Evolutionary conservation across 1,140 invertebrate genomes (phyloP).

Genomic region (Drosophila miranda): DNA sequence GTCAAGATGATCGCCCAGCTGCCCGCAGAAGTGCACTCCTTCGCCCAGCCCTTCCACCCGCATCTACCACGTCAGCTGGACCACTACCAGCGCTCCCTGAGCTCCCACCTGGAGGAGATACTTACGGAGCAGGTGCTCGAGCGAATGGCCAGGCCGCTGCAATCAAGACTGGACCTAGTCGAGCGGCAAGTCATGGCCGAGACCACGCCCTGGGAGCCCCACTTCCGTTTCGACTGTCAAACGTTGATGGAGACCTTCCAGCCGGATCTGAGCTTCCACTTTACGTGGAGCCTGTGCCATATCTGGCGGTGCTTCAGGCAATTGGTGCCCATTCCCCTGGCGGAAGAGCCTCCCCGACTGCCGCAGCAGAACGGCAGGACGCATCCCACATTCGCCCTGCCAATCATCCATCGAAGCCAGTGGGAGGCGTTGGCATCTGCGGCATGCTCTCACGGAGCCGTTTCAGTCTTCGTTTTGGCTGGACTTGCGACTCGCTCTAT

Average conservation of each 20-base stretch:
- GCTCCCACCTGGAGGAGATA: slow-evolving; percentile 94
- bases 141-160: slow-evolving; percentile 91
- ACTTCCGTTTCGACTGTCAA: slow-evolving; percentile 94
- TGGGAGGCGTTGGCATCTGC: slow-evolving; percentile 85
- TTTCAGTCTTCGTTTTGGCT: slow-evolving; percentile 90
- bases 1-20: slow-evolving; percentile 97
- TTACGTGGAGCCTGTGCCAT: slow-evolving; percentile 93
- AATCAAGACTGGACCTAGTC: slow-evolving; percentile 92
- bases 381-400: slow-evolving; percentile 22
- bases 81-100: slow-evolving; percentile 96
- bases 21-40: slow-evolving; percentile 93
- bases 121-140: slow-evolving; percentile 92
- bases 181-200: slow-evolving; percentile 95
- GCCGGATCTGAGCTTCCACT: slow-evolving; percentile 96
- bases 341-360: slow-evolving; percentile 45
- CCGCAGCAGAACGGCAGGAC: slow-evolving; percentile 19
- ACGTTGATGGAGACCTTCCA: slow-evolving; percentile 98
- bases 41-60: slow-evolving; percentile 93
- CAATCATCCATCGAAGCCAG: slow-evolving; percentile 82
- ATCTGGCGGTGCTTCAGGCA: slow-evolving; percentile 92
- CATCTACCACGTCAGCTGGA: slow-evolving; percentile 91
- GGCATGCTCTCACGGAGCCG: slow-evolving; percentile 90
- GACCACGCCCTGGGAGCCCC: slow-evolving; percentile 94
- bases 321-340: slow-evolving; percentile 55
- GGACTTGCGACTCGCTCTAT: slow-evolving; percentile 96